phyloP scores from a whole-genome alignment of 2,113 vertebrate species.

The Ophthalmolycus amberensis region DNA sequence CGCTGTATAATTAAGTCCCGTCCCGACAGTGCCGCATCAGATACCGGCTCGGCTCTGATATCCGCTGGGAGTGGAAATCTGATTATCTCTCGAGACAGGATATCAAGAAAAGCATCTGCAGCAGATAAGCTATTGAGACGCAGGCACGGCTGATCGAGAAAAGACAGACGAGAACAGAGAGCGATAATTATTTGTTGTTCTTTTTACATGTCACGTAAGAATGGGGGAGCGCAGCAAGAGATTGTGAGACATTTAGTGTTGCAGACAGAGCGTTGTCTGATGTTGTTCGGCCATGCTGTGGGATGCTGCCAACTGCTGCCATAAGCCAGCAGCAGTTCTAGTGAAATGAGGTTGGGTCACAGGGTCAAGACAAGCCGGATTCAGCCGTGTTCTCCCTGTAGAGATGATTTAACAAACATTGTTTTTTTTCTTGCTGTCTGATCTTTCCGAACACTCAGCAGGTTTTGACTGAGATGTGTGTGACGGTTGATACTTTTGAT shows the following conservation, averaged over 20 bases:
- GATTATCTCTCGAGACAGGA: slow-evolving; percentile 77
- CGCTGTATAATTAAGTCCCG: slow-evolving; percentile 79
- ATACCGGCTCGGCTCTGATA: slow-evolving; percentile 74
- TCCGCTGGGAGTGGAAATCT: slow-evolving; percentile 74
- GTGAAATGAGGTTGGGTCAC: slow-evolving; percentile 37
- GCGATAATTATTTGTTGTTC: slow-evolving; percentile 30
- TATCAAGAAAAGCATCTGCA: slow-evolving; percentile 78
- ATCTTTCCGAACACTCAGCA: background rate
- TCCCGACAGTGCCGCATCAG: slow-evolving; percentile 66
- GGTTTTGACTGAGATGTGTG: background rate
- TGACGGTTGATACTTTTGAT: background rate
- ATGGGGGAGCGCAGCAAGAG: background rate
- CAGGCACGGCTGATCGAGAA: slow-evolving; percentile 41
- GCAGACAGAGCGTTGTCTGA: background rate
- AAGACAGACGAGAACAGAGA: slow-evolving; percentile 37
- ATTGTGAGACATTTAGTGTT: slow-evolving; percentile 2
- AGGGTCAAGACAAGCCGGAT: background rate
- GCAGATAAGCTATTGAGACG: slow-evolving; percentile 65
- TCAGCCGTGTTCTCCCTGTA: background rate
- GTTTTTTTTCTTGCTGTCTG: background rate
- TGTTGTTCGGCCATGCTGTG: slow-evolving; percentile 1
- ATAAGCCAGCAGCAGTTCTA: slow-evolving; percentile 25
- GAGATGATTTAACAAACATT: background rate
- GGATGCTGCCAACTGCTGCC: background rate
- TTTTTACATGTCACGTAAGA: slow-evolving; percentile 30